Evolutionary conservation across 2,113 vertebrate genomes (phyloP), one percentile per base, ranked within the genome.

Genomic region (Actenoides hombroni): DNA sequence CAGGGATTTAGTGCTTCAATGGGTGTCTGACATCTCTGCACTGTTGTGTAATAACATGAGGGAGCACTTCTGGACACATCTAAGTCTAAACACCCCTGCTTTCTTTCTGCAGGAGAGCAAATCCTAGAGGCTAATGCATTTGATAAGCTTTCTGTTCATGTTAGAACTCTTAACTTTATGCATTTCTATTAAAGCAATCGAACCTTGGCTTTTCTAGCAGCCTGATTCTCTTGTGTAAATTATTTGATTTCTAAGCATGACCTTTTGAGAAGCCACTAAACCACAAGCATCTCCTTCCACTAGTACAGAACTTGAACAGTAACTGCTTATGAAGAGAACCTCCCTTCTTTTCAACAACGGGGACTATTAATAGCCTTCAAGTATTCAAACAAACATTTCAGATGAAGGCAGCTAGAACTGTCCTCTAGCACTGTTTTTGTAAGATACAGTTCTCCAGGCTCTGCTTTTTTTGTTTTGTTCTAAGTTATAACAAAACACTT

Each of bases 1-100:
- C 20, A 74, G 65, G n/a, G 48, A 6, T 18, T 64, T 31, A 44
- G 39, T 61, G 10, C 19, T 33, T 48, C 37, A 54, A 25, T 29
- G 37, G 20, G 54, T 49, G 37, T 24, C 31, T 84, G 33, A 46
- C 40, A 33, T 61, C 21, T 26, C 74, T 48, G 13, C 49, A 25
- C 11, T 53, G 23, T 11, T 18, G 28, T 25, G 1, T 10, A 33
- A 2, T 20, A 65, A 53, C 2, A 13, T 0, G 2, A 20, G 39
- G 17, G 31, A 54, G 19, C 3, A 2, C 2, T 21, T 89, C 16
- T 61, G 12, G 12, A 46, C 29, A 63, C 23, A 16, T 6, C 16
- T 59, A 39, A 39, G 17, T 14, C 29, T 40, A 40, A 76, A 57
- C 3, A 18, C 6, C 15, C 5, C 5, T 49, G 6, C 26, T 29